phyloP scores from a whole-genome alignment of 1,140 invertebrate genomes.

The Pantala flavescens region DNA sequence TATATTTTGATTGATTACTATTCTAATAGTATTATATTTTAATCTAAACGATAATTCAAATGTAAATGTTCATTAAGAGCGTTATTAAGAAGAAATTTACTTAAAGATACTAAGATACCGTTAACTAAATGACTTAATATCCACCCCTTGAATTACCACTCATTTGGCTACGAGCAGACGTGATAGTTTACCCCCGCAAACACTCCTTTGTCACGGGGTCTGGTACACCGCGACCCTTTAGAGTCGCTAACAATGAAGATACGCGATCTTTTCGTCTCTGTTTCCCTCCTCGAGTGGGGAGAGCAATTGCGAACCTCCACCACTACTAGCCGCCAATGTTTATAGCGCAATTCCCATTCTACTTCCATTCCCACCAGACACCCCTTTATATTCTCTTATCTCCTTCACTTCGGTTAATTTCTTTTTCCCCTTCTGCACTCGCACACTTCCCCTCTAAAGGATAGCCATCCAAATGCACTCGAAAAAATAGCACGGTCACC shows the following conservation, averaged over 20 bases:
- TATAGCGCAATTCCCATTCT: neutral
- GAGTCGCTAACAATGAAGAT: neutral
- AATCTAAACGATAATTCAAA: too few relatives aligned
- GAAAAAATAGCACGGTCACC: neutral
- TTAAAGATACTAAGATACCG: too few relatives aligned
- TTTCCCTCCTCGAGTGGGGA: neutral
- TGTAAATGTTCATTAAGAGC: too few relatives aligned
- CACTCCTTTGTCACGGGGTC: neutral
- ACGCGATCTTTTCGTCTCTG: constrained; percentile 2
- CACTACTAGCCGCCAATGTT: neutral
- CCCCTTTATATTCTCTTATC: constrained; percentile 9
- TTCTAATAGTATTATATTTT: too few relatives aligned
- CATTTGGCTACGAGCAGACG: too few relatives aligned
- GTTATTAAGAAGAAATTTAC: too few relatives aligned
- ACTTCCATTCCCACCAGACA: neutral
- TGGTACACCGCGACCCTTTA: neutral
- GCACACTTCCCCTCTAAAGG: neutral
- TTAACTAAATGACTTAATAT: too few relatives aligned
- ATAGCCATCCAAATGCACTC: neutral
- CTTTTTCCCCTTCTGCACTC: neutral
- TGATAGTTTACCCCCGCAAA: neutral
- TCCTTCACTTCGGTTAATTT: neutral
- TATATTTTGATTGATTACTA: too few relatives aligned
- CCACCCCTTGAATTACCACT: too few relatives aligned
- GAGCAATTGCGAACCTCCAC: neutral